phyloP scores from a whole-genome alignment of 2,113 vertebrate species.

The Sebastes schlegelii region DNA sequence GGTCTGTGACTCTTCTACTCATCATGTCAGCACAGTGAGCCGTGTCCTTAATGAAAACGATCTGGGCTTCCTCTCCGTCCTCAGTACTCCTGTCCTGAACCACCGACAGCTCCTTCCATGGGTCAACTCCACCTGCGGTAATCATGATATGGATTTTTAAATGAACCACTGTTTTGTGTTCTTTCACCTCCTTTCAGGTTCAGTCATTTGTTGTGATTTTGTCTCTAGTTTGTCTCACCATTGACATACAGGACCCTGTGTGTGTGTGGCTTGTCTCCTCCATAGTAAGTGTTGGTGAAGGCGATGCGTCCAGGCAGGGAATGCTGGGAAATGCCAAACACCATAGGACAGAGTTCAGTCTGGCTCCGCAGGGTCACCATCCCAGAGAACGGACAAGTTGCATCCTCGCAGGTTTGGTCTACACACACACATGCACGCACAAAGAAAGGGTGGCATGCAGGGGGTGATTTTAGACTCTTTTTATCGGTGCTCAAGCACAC shows the following conservation, averaged over 20 bases:
- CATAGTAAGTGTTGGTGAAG: constrained; percentile 88
- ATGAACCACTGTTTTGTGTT: background rate
- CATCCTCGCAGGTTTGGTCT: constrained; percentile 88
- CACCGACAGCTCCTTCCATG: constrained; percentile 83
- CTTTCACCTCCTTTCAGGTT: background rate
- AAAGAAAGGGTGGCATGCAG: background rate
- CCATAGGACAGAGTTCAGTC: constrained; percentile 78
- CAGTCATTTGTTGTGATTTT: background rate
- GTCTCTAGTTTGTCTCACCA: constrained; percentile 72
- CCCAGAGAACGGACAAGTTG: constrained; percentile 85
- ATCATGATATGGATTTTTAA: background rate
- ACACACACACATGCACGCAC: constrained; percentile 13
- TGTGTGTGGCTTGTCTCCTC: constrained; percentile 76
- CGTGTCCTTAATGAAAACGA: constrained; percentile 78
- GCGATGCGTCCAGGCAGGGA: constrained; percentile 75
- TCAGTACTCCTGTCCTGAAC: constrained; percentile 45
- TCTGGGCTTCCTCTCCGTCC: constrained; percentile 55
- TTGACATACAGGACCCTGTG: constrained; percentile 84
- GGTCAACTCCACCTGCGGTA: constrained; percentile 81
- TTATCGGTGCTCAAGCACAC: too few relatives aligned
- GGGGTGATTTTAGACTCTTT: too few relatives aligned
- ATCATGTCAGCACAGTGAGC: constrained; percentile 86
- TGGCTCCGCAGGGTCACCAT: constrained; percentile 76
- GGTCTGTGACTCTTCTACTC: constrained; percentile 47
- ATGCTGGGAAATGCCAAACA: constrained; percentile 84